Evolutionary conservation across 1,140 invertebrate genomes (phyloP), one percentile per base, ranked within the genome.

Genomic region (Anoplophora glabripennis): DNA sequence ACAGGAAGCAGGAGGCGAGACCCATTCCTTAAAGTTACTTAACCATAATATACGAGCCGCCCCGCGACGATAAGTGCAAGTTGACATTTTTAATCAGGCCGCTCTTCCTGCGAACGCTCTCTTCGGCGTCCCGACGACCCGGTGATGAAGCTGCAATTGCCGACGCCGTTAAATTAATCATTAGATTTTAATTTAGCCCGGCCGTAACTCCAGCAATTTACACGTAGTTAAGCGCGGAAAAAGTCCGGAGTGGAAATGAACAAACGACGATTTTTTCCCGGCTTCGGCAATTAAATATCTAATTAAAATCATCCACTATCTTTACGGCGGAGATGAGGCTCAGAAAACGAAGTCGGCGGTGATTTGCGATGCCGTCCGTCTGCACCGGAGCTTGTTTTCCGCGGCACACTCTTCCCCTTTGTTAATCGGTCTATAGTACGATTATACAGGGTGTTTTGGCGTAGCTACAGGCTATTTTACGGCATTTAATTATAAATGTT

Each of bases 271-370:
- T 65, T 66, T 66, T 62, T 66, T 64, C 51, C 61, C 57, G 54
- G 49, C 64, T 60, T 63, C 42, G 64, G 61, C 61, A 66, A 66
- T 66, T 66, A 66, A 66, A 66, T 66, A 66, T 66, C 61, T 66
- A 66, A 66, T 66, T 66, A 66, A 66, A 66, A 66, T 66, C 64
- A 64, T 64, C 61, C 54, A 66, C 57, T 66, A 66, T 65, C 57
- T 63, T 61, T 58, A 55, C 21, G 41, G 49, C 55, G 28, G 21
- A 28, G 21, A 28, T 28, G 21, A 28, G 21, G 21, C 21, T 28
- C 21, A 28, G 21, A 28, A 28, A 28, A 28, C 21, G 21, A 28
- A 28, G 21, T 28, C 21, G 21, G 2, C 21, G 21, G 21, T 28
- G 21, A 28, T 28, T 28, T 28, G 21, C 21, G 21, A 28, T 28